A percentile compares a stretch with the other conserved stretches of the same genome.
These are phyloP conservation scores for Nannoperca obscura DNA, from an alignment of 2,797 vertebrate species.

Conservation along the genomic window DNA sequence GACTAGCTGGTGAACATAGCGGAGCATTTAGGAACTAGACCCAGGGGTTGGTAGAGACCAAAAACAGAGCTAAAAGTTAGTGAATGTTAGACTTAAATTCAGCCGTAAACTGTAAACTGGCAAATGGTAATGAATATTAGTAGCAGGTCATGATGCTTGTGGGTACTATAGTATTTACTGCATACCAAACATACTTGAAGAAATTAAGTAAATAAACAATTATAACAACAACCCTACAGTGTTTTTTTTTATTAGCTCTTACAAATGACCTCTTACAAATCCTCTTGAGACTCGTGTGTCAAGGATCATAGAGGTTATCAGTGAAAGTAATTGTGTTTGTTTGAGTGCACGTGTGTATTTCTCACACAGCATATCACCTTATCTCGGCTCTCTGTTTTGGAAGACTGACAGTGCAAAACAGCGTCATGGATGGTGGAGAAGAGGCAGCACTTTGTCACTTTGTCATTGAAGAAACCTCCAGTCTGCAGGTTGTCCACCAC, in stretches of 20 bases:
- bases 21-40: not conserved
- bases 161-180: not conserved
- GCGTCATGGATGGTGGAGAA: conserved; percentile 91
- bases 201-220: not conserved
- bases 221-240: not conserved
- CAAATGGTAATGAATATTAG: no score
- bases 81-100: not conserved
- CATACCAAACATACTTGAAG: not conserved
- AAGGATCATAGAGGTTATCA: not conserved
- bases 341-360: conserved; percentile 13
- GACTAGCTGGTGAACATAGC: not conserved
- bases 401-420: conserved; percentile 79
- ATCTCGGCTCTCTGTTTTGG: not conserved
- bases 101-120: no score
- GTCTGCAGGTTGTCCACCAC: conserved; percentile 88
- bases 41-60: not conserved
- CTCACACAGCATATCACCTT: conserved; percentile 46
- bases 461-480: conserved; percentile 89
- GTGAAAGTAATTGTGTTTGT: conserved; percentile 9
- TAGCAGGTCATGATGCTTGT: not conserved
- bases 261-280: not conserved
- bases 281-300: not conserved
- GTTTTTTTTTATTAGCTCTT: not conserved
- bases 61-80: not conserved
- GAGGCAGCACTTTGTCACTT: conserved; percentile 89